A percentile compares a stretch with the other conserved stretches of the same genome.
Conservation (phyloP, 2,113 vertebrate genomes). For the Archocentrus centrarchus region DNA sequence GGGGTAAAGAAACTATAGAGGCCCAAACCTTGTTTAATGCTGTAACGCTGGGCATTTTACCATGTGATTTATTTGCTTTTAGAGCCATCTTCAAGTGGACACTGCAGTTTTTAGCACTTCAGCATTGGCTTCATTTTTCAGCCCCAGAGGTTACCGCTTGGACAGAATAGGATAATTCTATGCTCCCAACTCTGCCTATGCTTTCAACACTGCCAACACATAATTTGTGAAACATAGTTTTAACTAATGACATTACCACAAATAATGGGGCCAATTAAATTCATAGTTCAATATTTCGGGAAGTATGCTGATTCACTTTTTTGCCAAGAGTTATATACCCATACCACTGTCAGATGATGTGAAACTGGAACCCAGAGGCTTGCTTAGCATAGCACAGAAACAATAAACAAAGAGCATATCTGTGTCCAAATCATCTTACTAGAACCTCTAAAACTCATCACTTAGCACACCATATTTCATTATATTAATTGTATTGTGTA, state of each 20-base stretch:
- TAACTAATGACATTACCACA: background rate
- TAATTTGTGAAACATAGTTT: conserved; percentile 4
- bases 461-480: background rate
- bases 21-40: background rate
- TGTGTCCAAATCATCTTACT: background rate
- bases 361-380: background rate
- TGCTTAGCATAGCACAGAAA: background rate
- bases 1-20: background rate
- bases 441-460: background rate
- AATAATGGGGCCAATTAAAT: background rate
- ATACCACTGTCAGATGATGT: background rate
- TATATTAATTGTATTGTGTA: background rate
- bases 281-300: background rate
- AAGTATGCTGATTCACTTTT: background rate
- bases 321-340: background rate
- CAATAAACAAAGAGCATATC: background rate
- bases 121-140: background rate
- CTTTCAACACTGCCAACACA: background rate
- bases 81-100: background rate
- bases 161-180: conserved; percentile 1
- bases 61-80: background rate
- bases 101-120: conserved; percentile 4
- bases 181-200: background rate
- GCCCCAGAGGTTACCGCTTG: background rate
- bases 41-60: background rate